Percentiles rank a stretch among this genome's conserved stretches.
Evolutionary conservation across 2,888 invertebrate genomes (phyloP).

Genomic region (Acanthosoma haemorrhoidale): DNA sequence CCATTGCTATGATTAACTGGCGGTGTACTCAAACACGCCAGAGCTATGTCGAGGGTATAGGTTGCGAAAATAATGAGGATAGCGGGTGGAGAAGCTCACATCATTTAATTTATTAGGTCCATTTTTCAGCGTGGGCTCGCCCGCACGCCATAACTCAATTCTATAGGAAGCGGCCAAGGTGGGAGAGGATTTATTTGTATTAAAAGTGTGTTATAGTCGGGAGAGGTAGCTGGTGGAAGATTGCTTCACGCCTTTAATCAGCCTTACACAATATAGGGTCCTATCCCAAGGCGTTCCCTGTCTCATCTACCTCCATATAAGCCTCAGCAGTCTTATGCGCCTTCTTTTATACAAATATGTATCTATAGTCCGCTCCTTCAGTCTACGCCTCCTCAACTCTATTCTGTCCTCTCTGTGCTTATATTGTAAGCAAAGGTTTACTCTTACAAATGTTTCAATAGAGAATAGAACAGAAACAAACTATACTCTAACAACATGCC

Average conservation of each 20-base stretch:
- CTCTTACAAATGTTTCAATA: too few species aligned
- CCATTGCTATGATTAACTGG: conserved; percentile 1
- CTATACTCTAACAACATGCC: too few species aligned
- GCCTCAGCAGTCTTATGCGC: neutral
- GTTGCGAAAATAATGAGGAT: conserved; percentile 5
- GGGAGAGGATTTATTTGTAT: conserved; percentile 19
- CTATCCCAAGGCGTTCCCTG: too few species aligned
- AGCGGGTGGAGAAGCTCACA: neutral
- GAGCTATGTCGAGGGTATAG: neutral
- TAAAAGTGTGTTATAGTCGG: neutral
- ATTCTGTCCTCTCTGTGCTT: too few species aligned
- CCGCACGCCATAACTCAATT: conserved; percentile 31
- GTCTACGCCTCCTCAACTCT: neutral
- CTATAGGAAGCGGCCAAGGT: neutral
- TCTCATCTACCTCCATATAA: neutral
- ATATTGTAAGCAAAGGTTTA: too few species aligned
- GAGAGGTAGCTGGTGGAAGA: neutral
- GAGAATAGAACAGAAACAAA: too few species aligned
- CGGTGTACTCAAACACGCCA: neutral
- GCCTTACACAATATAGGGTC: neutral
- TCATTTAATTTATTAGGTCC: conserved; percentile 26
- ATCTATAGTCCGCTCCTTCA: neutral
- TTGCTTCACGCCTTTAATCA: conserved; percentile 8
- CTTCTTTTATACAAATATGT: neutral
- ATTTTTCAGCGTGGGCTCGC: conserved; percentile 22